Base-by-base conservation (phyloP, 37 sponge, comb jelly and placozoan species). In the Geodia barretti region DNA sequence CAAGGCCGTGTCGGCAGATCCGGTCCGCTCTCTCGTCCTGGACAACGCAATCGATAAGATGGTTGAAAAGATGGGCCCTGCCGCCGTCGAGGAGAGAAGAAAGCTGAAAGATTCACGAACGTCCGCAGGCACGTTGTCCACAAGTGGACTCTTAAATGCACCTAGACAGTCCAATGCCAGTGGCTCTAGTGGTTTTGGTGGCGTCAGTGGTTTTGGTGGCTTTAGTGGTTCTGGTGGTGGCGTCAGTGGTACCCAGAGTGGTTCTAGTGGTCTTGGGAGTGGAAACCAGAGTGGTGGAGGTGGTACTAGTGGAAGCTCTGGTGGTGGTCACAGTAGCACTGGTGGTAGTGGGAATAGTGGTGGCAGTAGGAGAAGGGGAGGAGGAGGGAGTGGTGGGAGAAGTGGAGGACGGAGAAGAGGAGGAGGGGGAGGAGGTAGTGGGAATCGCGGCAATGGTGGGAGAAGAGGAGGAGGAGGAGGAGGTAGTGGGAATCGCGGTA, bases 21-120 rank as follows among this genome's bases (percentile, higher is more conserved):
- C 86, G 19, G 87, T 89, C 0, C 75, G 29, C 41, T 83, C 79
- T 0, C 66, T 84, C 0, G 89, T 38, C 4, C 41, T 89, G 40
- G 86, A 89, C 63, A 89, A 89, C 72, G 89, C 80, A n/a, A 73
- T 89, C 28, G 32, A 21, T 30, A 82, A 82, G 64, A 47, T 87
- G 77, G 88, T 76, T 7, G 69, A 64, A n/a, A 75, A 81, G 58
- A 39, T 87, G 47, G 39, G 63, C 29, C 29, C 29, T 1, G 68
- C 75, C 2, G 77, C 59, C 28, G 63, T 41, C 58, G 37, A 79
- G 47, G 80, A 66, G 39, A 86, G 86, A 59, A 39, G 39, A 23
- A 17, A 40, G 29, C 3, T 65, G 30, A 54, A 67, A 30, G 54
- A 79, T 35, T 31, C 60, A 25, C 80, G 64, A n/a, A n/a, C n/a